These are phyloP conservation scores for Tetramorium alpestre DNA, from an alignment of 1,140 invertebrate genomes.

Conservation along the genomic window DNA sequence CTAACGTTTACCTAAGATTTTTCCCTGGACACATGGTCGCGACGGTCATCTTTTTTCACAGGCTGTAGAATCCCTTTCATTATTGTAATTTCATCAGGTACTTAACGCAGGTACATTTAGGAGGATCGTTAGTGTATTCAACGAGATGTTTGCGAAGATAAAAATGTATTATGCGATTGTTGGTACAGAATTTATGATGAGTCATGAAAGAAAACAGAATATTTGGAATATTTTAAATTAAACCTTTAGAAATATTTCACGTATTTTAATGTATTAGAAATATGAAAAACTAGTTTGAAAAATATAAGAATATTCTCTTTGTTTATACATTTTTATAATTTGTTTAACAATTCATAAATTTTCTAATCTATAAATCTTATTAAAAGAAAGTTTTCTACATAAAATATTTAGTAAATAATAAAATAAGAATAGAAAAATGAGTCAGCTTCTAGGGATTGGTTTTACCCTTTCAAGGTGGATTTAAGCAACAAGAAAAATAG, in stretches of 20 bases:
- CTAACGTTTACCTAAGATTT: background rate
- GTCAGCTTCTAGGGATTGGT: background rate
- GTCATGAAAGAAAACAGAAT: background rate
- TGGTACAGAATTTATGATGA: background rate
- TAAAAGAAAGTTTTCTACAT: too few relatives aligned
- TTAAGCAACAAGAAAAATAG: background rate
- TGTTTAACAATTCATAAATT: too few relatives aligned
- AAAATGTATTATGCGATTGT: background rate
- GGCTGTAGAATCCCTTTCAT: background rate
- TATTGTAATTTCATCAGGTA: background rate
- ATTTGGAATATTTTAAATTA: background rate
- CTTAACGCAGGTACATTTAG: background rate
- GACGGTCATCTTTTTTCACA: background rate
- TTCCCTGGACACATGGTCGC: background rate
- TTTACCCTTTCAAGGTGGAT: background rate
- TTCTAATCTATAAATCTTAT: too few relatives aligned
- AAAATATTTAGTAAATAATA: too few relatives aligned
- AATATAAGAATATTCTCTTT: too few relatives aligned
- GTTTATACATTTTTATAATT: too few relatives aligned
- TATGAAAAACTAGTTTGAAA: too few relatives aligned
- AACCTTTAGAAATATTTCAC: too few relatives aligned
- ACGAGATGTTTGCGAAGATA: background rate
- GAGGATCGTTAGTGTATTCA: background rate
- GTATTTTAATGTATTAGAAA: too few relatives aligned
- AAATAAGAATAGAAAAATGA: background rate